Percentiles rank a stretch among this genome's conserved stretches.
These are phyloP conservation scores for Rhabditoides inermis DNA, from an alignment of 2,888 invertebrate species.

Conservation along the genomic window DNA sequence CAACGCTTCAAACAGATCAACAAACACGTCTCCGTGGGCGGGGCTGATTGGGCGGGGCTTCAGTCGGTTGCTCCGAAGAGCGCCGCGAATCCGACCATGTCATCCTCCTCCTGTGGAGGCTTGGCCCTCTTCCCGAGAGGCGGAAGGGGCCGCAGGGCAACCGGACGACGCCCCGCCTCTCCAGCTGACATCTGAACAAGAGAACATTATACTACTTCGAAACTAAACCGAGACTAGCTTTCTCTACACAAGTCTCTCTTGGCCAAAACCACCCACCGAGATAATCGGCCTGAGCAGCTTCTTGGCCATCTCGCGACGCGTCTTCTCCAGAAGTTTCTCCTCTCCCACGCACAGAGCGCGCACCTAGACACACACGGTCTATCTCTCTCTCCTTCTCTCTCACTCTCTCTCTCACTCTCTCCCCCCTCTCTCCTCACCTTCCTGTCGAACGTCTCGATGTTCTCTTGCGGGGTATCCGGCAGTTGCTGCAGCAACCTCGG, in stretches of 20 bases:
- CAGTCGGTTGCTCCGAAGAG: conserved; percentile 2
- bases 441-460: conserved; percentile 18
- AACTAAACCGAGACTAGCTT: no score
- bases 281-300: conserved; percentile 9
- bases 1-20: no score
- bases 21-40: no score
- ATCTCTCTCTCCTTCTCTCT: neutral
- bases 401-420: no score
- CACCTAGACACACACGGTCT: neutral
- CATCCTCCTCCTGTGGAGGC: conserved; percentile 1
- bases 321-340: conserved; percentile 3
- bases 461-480: conserved; percentile 23
- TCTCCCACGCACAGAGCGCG: neutral
- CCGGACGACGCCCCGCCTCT: conserved; percentile 4
- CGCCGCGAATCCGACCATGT: neutral
- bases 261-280: conserved; percentile 5
- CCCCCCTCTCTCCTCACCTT: no score
- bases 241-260: no score
- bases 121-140: conserved; percentile 7
- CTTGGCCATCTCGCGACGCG: conserved; percentile 7
- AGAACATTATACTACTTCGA: no score
- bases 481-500: conserved; percentile 10
- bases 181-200: conserved; percentile 4
- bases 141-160: conserved; percentile 7
- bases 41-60: no score